These are phyloP conservation scores for Calidris pugnax DNA, from an alignment of 2,113 vertebrate species.

Conservation along the genomic window DNA sequence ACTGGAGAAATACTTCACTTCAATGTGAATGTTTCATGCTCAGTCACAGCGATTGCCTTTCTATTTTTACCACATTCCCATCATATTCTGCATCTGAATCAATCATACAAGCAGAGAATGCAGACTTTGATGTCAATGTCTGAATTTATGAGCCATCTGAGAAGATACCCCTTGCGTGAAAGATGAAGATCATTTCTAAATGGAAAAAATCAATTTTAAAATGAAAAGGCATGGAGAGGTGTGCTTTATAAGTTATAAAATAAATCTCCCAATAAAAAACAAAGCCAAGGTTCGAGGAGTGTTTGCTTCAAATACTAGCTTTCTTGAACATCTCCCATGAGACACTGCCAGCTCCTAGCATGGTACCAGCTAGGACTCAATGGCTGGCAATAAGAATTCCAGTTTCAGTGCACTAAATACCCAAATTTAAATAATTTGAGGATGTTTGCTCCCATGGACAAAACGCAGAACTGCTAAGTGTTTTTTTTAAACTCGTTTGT, in stretches of 20 bases:
- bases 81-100: conserved; percentile 79
- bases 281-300: not conserved
- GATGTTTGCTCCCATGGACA: not conserved
- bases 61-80: conserved; percentile 81
- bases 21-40: conserved; percentile 76
- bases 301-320: not conserved
- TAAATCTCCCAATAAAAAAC: not conserved
- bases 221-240: not conserved
- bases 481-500: not conserved
- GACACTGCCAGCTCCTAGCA: not conserved
- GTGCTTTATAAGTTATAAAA: not conserved
- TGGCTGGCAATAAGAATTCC: not conserved
- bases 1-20: conserved; percentile 68
- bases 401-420: not conserved
- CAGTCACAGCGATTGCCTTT: conserved; percentile 79
- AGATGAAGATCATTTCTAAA: conserved; percentile 22
- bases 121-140: not conserved
- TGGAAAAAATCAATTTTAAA: conserved; percentile 40
- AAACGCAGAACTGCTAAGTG: not conserved
- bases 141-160: conserved; percentile 24
- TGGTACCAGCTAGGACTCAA: not conserved
- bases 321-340: not conserved
- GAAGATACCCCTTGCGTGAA: conserved; percentile 21
- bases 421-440: not conserved
- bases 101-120: conserved; percentile 75